These are phyloP conservation scores for Drosophila heteroneura DNA, from an alignment of 2,888 invertebrate genomes.

Conservation along the genomic window DNA sequence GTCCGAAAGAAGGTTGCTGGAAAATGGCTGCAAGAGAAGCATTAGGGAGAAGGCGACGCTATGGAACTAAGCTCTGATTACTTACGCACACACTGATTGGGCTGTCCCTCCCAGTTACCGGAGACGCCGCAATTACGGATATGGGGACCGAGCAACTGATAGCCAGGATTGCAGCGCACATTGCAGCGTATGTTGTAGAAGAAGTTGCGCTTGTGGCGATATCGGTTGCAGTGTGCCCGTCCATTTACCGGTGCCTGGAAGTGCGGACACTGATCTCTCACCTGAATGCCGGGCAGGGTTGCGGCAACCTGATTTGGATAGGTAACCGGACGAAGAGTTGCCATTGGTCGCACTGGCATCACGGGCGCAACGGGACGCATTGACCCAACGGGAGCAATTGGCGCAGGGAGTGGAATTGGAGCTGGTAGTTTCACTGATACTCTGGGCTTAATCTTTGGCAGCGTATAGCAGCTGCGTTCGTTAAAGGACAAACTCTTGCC, in stretches of 20 bases:
- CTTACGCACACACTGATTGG: conserved; percentile 87
- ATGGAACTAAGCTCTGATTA: conserved; percentile 33
- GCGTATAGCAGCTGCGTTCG: conserved; percentile 61
- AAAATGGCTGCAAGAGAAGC: conserved; percentile 1
- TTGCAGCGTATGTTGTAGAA: conserved; percentile 84
- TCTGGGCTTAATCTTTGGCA: conserved; percentile 28
- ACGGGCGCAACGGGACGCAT: conserved; percentile 1
- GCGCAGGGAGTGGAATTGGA: neutral
- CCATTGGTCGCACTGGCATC: conserved; percentile 27
- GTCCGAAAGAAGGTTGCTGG: conserved; percentile 12
- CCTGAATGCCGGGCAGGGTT: conserved; percentile 32
- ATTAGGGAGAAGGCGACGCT: neutral
- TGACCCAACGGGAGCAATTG: neutral
- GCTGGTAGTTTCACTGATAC: neutral
- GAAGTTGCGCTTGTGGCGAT: conserved; percentile 83
- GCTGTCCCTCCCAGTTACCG: conserved; percentile 86
- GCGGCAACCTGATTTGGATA: neutral
- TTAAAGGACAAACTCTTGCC: conserved; percentile 83
- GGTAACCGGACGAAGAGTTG: conserved; percentile 17
- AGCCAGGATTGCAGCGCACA: conserved; percentile 85
- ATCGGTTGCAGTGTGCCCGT: conserved; percentile 82
- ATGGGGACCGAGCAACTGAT: conserved; percentile 86
- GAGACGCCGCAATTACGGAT: conserved; percentile 86
- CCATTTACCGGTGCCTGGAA: conserved; percentile 83
- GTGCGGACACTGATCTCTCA: conserved; percentile 81